phyloP scores from a whole-genome alignment of 2,797 vertebrate species.

The Tragelaphus eurycerus region DNA sequence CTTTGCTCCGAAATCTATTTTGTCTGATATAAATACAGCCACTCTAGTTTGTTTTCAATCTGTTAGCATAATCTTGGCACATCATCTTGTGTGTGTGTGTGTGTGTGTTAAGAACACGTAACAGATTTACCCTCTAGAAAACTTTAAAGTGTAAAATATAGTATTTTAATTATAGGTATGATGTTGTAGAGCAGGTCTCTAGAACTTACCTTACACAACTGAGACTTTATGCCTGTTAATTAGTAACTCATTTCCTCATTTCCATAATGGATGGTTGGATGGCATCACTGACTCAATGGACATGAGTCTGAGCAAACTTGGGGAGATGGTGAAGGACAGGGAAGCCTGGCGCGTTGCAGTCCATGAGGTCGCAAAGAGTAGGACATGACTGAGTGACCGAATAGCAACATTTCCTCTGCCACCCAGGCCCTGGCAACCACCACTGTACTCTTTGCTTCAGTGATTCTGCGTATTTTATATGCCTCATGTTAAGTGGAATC shows the following conservation, averaged over 20 bases:
- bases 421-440: background rate
- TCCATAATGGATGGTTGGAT: background rate
- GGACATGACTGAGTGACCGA: background rate
- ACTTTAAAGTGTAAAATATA: background rate
- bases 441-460: background rate
- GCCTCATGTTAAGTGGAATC: background rate
- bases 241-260: background rate
- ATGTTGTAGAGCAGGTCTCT: background rate
- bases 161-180: background rate
- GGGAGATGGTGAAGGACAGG: background rate
- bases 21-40: background rate
- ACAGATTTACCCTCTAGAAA: background rate
- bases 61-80: background rate
- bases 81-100: background rate
- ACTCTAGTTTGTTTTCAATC: background rate
- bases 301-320: background rate
- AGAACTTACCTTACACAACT: background rate
- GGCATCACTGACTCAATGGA: background rate
- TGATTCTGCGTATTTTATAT: background rate
- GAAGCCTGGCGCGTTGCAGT: background rate
- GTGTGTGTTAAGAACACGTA: background rate
- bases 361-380: background rate
- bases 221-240: background rate
- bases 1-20: background rate
- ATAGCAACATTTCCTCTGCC: background rate